Conservation (phyloP, 2,113 vertebrate genomes). For the Calypte anna region DNA sequence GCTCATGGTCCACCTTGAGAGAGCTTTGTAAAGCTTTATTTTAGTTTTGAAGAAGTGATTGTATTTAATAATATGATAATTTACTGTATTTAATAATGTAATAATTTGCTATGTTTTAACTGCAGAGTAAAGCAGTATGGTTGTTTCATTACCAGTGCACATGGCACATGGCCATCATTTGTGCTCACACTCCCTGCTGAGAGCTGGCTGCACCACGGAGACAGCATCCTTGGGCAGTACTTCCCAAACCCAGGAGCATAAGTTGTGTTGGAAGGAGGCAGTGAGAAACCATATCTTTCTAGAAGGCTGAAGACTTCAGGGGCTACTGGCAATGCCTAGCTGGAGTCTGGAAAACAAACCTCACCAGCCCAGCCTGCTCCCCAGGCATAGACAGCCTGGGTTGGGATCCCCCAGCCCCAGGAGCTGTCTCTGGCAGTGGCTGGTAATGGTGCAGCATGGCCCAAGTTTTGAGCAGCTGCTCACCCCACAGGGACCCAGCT, state of each 20-base stretch:
- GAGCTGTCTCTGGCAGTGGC: background rate
- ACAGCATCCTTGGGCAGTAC: background rate
- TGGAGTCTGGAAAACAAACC: background rate
- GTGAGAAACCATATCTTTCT: background rate
- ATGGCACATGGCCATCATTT: background rate
- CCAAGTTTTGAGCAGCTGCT: background rate
- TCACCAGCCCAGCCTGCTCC: background rate
- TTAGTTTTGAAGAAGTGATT: background rate
- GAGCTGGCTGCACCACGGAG: rapidly evolving
- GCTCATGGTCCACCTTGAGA: background rate
- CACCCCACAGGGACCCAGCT: background rate
- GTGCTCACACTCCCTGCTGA: rapidly evolving
- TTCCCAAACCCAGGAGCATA: background rate
- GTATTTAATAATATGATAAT: background rate
- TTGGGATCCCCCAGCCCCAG: background rate
- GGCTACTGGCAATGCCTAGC: background rate
- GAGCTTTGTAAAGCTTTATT: background rate
- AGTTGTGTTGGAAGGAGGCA: background rate
- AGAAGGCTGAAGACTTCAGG: background rate
- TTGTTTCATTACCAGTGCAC: background rate
- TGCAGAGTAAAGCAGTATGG: background rate
- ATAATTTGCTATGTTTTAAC: background rate
- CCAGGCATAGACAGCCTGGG: background rate
- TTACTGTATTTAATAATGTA: background rate
- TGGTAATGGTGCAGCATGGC: background rate